These are phyloP conservation scores for Chelon labrosus DNA, from an alignment of 2,797 vertebrate species.

Conservation along the genomic window DNA sequence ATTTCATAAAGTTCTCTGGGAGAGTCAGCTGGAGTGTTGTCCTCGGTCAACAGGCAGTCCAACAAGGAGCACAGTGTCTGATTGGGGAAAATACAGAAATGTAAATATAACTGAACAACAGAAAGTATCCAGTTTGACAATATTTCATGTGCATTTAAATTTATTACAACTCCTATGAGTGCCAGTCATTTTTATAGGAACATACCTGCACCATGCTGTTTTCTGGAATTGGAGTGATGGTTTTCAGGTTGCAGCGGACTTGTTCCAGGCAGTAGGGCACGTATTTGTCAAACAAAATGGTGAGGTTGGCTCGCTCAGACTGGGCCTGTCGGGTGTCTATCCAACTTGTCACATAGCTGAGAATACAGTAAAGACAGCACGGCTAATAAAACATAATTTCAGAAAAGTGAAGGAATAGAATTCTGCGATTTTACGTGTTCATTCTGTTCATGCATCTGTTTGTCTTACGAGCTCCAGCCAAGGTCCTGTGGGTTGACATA, in stretches of 20 bases:
- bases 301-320: constrained; percentile 86
- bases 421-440: not conserved
- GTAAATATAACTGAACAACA: not conserved
- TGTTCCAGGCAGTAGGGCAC: constrained; percentile 87
- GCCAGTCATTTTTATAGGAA: not conserved
- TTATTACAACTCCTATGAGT: not conserved
- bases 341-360: constrained; percentile 85
- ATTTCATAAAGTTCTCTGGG: constrained; percentile 87
- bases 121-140: not conserved
- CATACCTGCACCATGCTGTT: constrained; percentile 83
- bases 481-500: constrained; percentile 87
- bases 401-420: not conserved
- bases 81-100: constrained; percentile 40
- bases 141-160: not conserved
- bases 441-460: not conserved
- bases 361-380: not conserved
- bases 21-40: constrained; percentile 89
- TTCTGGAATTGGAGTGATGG: constrained; percentile 84
- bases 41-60: constrained; percentile 86
- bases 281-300: constrained; percentile 86
- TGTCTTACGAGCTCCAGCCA: constrained; percentile 86
- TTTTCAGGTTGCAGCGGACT: constrained; percentile 87
- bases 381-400: not conserved
- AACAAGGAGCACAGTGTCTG: constrained; percentile 87
- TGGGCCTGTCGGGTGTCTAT: constrained; percentile 85